Evolutionary conservation across 2,888 invertebrate genomes (phyloP), one percentile per base, ranked within the genome.

Genomic region (Seladonia tumulorum): DNA sequence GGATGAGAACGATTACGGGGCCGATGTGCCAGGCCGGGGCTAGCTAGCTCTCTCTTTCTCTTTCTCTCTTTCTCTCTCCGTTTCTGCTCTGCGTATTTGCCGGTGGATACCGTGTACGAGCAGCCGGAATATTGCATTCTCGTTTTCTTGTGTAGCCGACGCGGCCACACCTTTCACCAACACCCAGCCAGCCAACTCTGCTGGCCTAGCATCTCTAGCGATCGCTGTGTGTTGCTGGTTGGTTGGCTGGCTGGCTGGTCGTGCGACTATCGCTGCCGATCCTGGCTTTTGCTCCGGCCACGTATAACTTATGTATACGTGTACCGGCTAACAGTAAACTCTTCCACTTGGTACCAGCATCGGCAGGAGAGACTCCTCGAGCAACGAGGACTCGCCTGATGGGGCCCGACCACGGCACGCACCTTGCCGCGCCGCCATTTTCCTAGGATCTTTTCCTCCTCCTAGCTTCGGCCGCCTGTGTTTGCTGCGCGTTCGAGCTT

Each of bases 81-180:
- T 77, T 73, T 57, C 79, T 76, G 57, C 81, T 66, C 45, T 45
- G 49, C 72, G 78, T 87, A 77, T 75, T 84, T 57, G 76, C 73
- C 71, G 60, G 77, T 75, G 87, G 89, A 89, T 88, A 90, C 86
- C 84, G 79, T 66, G 87, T 83, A 75, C 81, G 68, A 63, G 60
- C 63, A 25, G 78, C 89, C 91, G 90, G 92, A 91, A 93, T 93
- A 93, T 93, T 92, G 93, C 93, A 94, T 94, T 94, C 94, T 93
- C 91, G 92, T 92, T 93, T 93, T 94, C 93, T 94, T 91, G 91
- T 92, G 92, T 91, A 85, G 89, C 88, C 88, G 91, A 89, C 90
- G 88, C 90, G 91, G 94, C 94, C 94, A 94, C 94, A 94, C 94
- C 94, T 94, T 94, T 94, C 94, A 94, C 94, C 94, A 92, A 94